phyloP scores from a whole-genome alignment of 2,113 vertebrate species.

The Sminthopsis crassicaudata region DNA sequence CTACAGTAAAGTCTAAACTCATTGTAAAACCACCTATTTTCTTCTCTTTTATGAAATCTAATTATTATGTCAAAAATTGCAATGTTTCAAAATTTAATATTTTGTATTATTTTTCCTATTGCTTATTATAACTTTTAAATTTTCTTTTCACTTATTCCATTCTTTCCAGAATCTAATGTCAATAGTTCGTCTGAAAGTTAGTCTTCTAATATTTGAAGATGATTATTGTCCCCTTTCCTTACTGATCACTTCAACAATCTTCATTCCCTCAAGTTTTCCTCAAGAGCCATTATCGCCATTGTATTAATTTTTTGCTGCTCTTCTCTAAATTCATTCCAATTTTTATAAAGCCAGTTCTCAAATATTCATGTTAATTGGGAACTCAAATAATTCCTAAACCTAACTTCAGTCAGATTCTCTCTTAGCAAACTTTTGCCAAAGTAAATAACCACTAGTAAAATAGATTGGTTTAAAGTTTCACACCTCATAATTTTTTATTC shows the following conservation, averaged over 20 bases:
- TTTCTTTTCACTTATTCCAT: not conserved
- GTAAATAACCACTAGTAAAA: not conserved
- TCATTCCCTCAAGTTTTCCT: not conserved
- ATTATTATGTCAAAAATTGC: not conserved
- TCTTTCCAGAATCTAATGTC: not conserved
- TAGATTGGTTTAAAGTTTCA: not conserved
- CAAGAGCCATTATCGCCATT: not conserved
- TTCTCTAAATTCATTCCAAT: not conserved
- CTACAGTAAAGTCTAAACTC: not conserved
- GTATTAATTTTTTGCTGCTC: not conserved
- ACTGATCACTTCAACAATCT: not conserved
- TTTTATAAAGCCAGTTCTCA: not conserved
- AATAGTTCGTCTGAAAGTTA: not conserved
- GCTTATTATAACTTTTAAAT: not conserved
- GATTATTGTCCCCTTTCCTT: not conserved
- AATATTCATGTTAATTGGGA: not conserved
- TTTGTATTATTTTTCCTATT: not conserved
- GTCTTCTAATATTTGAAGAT: not conserved
- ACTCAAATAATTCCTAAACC: not conserved
- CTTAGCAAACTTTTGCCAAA: conserved; percentile 6
- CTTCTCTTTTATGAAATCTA: not conserved
- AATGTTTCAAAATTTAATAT: not conserved
- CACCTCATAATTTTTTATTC: not conserved
- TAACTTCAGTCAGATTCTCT: not conserved
- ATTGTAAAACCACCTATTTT: not conserved